Percentiles rank a stretch among this genome's conserved stretches.
Conservation (phyloP, 2,888 invertebrate genomes). For the Melanophora roralis region DNA sequence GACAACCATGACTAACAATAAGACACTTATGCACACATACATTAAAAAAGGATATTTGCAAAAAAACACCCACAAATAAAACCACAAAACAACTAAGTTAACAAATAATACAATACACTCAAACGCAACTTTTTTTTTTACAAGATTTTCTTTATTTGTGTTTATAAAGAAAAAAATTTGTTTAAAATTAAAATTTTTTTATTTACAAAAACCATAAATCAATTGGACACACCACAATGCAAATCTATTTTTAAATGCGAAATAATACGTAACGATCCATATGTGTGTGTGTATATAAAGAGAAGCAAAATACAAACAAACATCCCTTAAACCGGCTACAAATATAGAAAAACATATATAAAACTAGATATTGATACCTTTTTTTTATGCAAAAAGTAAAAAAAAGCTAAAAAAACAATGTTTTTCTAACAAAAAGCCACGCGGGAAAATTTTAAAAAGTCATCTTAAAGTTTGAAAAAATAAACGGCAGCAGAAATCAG, state of each 20-base stretch:
- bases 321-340: slow-evolving; percentile 24
- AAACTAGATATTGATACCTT: slow-evolving; percentile 58
- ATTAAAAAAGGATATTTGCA: not conserved
- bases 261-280: slow-evolving; percentile 70
- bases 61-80: slow-evolving; percentile 58
- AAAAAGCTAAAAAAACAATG: slow-evolving; percentile 16
- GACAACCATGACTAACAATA: slow-evolving; percentile 58
- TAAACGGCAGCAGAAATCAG: slow-evolving; percentile 28
- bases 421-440: slow-evolving; percentile 57
- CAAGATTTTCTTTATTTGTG: not conserved
- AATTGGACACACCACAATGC: slow-evolving; percentile 76
- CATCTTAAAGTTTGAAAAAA: slow-evolving; percentile 3
- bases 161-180: slow-evolving; percentile 2
- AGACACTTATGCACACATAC: slow-evolving; percentile 12
- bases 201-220: slow-evolving; percentile 76
- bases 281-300: not conserved
- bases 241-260: slow-evolving; percentile 77
- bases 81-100: slow-evolving; percentile 55
- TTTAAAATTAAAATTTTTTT: slow-evolving; percentile 61
- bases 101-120: slow-evolving; percentile 45
- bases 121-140: slow-evolving; percentile 26
- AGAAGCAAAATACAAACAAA: slow-evolving; percentile 24
- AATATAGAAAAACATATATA: not conserved
- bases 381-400: slow-evolving; percentile 11
- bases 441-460: slow-evolving; percentile 62